Evolutionary conservation across 2,888 invertebrate genomes (phyloP).

Genomic region (Piscicola geometra): DNA sequence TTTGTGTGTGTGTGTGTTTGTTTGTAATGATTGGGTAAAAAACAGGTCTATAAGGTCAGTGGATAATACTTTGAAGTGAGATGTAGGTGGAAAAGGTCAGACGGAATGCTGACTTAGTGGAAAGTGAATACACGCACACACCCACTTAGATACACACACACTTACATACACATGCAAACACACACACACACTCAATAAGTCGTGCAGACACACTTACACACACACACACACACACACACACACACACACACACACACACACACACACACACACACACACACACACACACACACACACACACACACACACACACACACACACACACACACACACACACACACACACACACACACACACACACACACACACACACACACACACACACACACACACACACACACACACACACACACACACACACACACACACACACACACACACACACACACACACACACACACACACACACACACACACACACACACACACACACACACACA

Average conservation of each 20-base stretch:
- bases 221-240: slow-evolving; percentile 19
- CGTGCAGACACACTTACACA: slow-evolving; percentile 13
- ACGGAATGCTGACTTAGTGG: too few relatives aligned
- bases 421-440: slow-evolving; percentile 27
- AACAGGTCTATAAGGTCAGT: too few relatives aligned
- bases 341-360: slow-evolving; percentile 19
- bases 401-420: slow-evolving; percentile 20
- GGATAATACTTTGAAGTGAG: too few relatives aligned
- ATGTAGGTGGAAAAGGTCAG: too few relatives aligned
- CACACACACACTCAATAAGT: background rate
- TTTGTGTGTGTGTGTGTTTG: too few relatives aligned
- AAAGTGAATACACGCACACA: slow-evolving; percentile 17
- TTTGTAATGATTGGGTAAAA: too few relatives aligned
- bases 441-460: slow-evolving; percentile 21
- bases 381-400: slow-evolving; percentile 21
- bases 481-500: slow-evolving; percentile 24
- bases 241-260: slow-evolving; percentile 19
- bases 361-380: slow-evolving; percentile 19
- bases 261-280: slow-evolving; percentile 19
- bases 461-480: slow-evolving; percentile 10
- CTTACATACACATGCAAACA: slow-evolving; percentile 12
- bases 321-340: slow-evolving; percentile 19
- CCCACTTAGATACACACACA: slow-evolving; percentile 9
- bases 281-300: slow-evolving; percentile 19
- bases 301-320: slow-evolving; percentile 19